Percentiles rank a stretch among this genome's conserved stretches.
phyloP scores from a whole-genome alignment of 2,888 invertebrate genomes.

The Mesopsocus fuscifrons region DNA sequence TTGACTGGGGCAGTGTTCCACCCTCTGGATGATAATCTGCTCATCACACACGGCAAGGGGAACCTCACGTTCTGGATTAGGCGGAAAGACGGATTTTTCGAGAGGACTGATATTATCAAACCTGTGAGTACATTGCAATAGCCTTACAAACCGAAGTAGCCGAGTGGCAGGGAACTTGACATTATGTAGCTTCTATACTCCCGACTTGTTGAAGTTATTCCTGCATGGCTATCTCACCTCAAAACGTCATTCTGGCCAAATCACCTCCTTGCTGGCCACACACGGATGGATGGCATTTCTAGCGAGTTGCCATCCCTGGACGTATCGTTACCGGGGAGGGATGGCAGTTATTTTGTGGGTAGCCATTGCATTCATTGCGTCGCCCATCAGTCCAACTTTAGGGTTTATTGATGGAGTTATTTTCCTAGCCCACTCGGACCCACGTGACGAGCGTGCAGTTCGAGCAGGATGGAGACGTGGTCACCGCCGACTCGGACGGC shows the following conservation, averaged over 20 bases:
- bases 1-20: conserved; percentile 79
- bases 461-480: conserved; percentile 78
- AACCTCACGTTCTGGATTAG: conserved; percentile 87
- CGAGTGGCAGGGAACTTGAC: background rate
- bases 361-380: too few species aligned
- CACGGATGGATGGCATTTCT: too few species aligned
- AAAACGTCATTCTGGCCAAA: conserved; percentile 3
- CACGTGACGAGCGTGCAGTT: conserved; percentile 76
- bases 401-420: too few species aligned
- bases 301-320: too few species aligned
- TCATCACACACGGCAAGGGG: conserved; percentile 80
- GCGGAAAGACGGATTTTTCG: conserved; percentile 77
- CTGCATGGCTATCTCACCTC: background rate
- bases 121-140: conserved; percentile 34
- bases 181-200: too few species aligned
- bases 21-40: conserved; percentile 73
- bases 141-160: too few species aligned
- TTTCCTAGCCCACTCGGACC: conserved; percentile 56
- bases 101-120: conserved; percentile 73
- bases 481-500: conserved; percentile 82
- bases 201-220: too few species aligned
- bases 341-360: too few species aligned
- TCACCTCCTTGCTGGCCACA: conserved; percentile 2
- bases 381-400: too few species aligned
- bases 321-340: too few species aligned